Evolutionary conservation across 2,888 invertebrate species (phyloP), one percentile per base, ranked within the genome.

Genomic region (Azorinus chamasolen): DNA sequence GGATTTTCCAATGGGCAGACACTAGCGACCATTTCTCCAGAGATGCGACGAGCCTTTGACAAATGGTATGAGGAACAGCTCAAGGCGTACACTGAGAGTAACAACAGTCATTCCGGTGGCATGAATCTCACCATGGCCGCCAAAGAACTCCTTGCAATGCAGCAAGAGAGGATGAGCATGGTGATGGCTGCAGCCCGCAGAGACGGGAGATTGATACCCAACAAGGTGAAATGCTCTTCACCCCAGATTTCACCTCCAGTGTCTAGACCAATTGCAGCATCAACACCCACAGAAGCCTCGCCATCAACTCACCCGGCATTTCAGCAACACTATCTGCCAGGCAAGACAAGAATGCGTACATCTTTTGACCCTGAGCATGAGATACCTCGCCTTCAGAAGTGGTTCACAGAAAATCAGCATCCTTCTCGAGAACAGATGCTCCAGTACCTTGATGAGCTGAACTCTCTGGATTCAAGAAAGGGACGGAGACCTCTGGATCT

Each of bases 381-480:
- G 93, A 94, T 99, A 79, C 99, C 99, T 0, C 97, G 98, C 90
- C 94, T 99, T 62, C 99, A 99, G 92, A 95, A 97, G 86, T 99
- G 99, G 99, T 99, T 99, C 94, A 95, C 96, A 48, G 97, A 98
- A 92, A 99, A 99, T 93, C 98, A 98, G 88, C 99, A 99, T 93
- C 99, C 99, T 0, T 97, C 97, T 83, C 95, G 99, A 63, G 97
- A 98, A 89, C 98, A 98, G 94, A 98, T 99, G 91, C 97, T 98
- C 88, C 96, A 97, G 83, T 99, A 98, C 93, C 97, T 99, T 68
- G 96, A 97, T 87, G 98, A 98, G 91, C 94, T 99, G 83, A 99
- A 99, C 93, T 95, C 96, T 73, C 94, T 98, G 80, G 98, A 98
- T 90, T 98, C 98, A 59, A 95, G 92, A 18, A 86, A 88, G 64